Evolutionary conservation across 2,113 vertebrate species (phyloP), one percentile per base, ranked within the genome.

Genomic region (Arothron firmamentum): DNA sequence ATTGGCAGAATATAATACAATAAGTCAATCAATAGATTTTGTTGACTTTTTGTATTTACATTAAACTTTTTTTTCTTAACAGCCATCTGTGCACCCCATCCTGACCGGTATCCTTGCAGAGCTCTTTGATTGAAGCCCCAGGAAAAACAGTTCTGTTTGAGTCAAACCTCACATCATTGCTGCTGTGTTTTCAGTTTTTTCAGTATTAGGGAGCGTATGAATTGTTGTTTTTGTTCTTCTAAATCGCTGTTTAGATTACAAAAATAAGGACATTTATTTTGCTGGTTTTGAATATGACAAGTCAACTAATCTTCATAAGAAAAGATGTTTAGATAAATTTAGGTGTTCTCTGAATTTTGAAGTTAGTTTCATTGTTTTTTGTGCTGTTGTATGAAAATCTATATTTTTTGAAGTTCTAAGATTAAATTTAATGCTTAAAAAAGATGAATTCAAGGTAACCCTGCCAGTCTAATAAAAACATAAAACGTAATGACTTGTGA

Each of bases 111-210:
- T 85, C 78, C 64, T 91, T 5, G 85, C 91, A 21, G 81, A 87
- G 23, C 83, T 95, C 31, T 91, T 94, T 50, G 87, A 92, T 17
- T 92, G 86, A 80, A 57, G 54, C 8, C 41, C 6, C 21, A 7
- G 15, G 23, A 11, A 5, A 14, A 28, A 11, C 54, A 4, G 14
- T 54, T 64, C 16, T 21, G 17, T 49, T n/a, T 23, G 4, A 19
- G 28, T 16, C 56, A 42, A 34, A 59, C 49, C 49, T 16, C 18
- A 52, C 14, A 18, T 3, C 15, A 28, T 13, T 28, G 17, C 13
- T 59, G 12, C 46, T 48, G 13, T 1, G 19, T 61, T 62, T 67
- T 56, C 10, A 52, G 2, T 34, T 12, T 7, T 56, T 65, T 20
- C 20, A 28, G 10, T 59, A 14, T 25, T 28, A 47, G n/a, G 41